Conservation (phyloP, 2,797 vertebrate species). For the Sebastes goodei region DNA sequence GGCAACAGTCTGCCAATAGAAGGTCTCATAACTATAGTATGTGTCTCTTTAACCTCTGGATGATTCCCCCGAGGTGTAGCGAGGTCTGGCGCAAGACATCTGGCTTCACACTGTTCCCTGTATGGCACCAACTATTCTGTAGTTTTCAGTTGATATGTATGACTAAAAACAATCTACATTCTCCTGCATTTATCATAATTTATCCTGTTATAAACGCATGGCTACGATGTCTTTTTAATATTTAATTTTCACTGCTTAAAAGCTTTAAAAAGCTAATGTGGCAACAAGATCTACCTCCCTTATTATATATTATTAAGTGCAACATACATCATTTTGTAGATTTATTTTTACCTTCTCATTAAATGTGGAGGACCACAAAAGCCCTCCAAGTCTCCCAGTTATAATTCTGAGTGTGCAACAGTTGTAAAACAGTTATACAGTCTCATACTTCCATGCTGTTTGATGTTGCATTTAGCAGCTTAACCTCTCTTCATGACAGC, state of each 20-base stretch:
- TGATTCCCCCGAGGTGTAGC: background rate
- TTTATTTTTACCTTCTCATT: slow-evolving; percentile 20
- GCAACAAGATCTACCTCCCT: background rate
- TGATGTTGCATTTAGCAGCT: slow-evolving; percentile 43
- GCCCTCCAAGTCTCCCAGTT: slow-evolving; percentile 2
- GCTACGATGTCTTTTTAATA: background rate
- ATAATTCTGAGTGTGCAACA: slow-evolving; percentile 8
- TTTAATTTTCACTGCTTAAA: background rate
- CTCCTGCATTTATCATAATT: background rate
- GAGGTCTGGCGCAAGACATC: background rate
- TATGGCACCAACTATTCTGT: background rate
- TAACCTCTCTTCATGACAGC: slow-evolving; percentile 30
- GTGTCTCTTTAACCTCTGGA: background rate
- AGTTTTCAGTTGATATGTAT: slow-evolving; percentile 1
- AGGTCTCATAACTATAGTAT: background rate
- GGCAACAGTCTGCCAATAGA: background rate
- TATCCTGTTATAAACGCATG: background rate
- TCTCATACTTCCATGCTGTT: slow-evolving; percentile 33
- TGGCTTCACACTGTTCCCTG: background rate
- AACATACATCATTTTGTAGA: slow-evolving; percentile 15
- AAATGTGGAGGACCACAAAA: slow-evolving; percentile 27
- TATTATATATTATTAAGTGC: slow-evolving; percentile 14
- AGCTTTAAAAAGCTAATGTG: background rate
- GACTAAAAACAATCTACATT: background rate
- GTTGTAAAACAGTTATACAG: slow-evolving; percentile 33